Base-by-base conservation (phyloP, 2,113 vertebrate genomes). In the Lophius piscatorius region DNA sequence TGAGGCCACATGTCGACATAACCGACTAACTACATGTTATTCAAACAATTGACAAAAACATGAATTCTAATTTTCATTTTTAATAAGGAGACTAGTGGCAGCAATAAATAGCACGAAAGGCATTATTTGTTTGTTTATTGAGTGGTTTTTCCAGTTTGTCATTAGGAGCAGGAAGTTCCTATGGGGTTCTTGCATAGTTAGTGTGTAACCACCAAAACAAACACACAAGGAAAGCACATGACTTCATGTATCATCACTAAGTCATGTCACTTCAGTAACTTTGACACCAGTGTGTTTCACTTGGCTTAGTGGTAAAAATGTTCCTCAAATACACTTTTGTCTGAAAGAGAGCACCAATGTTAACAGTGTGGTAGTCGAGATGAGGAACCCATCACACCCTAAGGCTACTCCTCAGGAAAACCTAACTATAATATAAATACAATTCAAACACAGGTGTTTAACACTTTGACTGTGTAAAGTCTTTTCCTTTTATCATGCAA, bases 141-240 rank as follows among this genome's bases (percentile, higher is more conserved):
- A 31, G 51, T 57, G 1, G 46, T 63, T 80, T 60, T 80, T 71
- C 68, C 33, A 39, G 62, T 78, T 70, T 51, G 35, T 22, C 11
- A 38, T 52, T 59, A 36, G 34, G 33, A 72, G 60, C 33, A 76
- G 72, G 50, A 82, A 64, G 63, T 66, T 22, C 35, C 26, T 38
- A 65, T 3, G 5, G 42, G 40, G 50, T 49, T 65, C 34, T 71
- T 83, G 62, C 62, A 60, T 3, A 31, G 29, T 10, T 9, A 31
- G 29, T 31, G 9, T 10, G 9, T 31, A 67, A 44, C 61, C 41
- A 44, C 71, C 54, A 39, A 63, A 70, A 69, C 64, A 82, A 76
- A 85, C 69, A 83, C 49, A 52, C 41, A 34, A 35, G 45, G 74
- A n/a, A 44, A 33, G 57, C 73, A 85, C 86, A 71, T 71, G 76